These are phyloP conservation scores for Orthosia gothica DNA, from an alignment of 2,888 invertebrate species.

Conservation along the genomic window DNA sequence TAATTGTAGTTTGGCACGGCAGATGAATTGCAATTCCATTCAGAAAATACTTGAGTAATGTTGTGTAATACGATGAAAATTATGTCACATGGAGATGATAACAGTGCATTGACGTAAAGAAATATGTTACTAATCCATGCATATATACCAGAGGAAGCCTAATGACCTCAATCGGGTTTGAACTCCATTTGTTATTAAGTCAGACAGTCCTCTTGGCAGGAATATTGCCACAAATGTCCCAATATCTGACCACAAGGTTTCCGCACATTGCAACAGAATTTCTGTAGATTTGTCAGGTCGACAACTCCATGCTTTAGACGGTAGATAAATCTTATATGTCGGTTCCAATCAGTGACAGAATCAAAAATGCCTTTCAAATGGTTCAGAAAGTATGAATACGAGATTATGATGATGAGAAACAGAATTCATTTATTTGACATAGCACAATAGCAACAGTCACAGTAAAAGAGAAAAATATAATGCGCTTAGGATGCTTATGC, in stretches of 20 bases:
- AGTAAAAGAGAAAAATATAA: too few species aligned
- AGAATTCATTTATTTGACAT: neutral
- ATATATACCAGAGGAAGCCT: neutral
- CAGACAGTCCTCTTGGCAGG: neutral
- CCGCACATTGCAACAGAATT: constrained; percentile 14
- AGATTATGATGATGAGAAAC: neutral
- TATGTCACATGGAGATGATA: constrained; percentile 25
- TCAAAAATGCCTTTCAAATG: neutral
- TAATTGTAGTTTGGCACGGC: constrained; percentile 9
- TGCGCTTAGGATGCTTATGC: too few species aligned
- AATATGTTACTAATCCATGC: neutral
- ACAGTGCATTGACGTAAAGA: constrained; percentile 5
- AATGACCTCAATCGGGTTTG: neutral
- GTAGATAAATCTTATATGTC: neutral
- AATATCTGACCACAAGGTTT: constrained; percentile 2
- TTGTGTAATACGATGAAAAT: constrained; percentile 29
- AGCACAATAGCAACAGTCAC: too few species aligned
- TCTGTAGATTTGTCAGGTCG: neutral
- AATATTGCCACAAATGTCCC: neutral
- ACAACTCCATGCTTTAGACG: neutral
- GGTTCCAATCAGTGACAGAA: neutral
- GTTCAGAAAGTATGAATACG: neutral
- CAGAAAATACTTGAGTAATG: constrained; percentile 7
- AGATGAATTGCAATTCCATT: neutral
- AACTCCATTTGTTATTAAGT: neutral